Evolutionary conservation across 2,113 vertebrate species (phyloP).

Genomic region (Barbus barbus): DNA sequence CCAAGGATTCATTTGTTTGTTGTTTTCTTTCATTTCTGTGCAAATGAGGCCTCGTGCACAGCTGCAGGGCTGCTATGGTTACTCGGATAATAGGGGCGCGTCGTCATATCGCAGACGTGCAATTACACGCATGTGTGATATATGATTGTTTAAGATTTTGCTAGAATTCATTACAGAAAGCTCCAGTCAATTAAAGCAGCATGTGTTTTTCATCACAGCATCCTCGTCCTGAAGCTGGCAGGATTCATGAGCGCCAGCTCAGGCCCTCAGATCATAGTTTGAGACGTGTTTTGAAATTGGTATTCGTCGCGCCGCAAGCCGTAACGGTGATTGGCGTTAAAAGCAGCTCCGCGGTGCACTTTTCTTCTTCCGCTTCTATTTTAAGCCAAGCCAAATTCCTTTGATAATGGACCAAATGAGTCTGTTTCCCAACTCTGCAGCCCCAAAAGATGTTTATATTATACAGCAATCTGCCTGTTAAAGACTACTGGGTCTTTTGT

Average conservation of each 20-base stretch:
- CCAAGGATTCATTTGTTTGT: constrained; percentile 44
- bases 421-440: not conserved
- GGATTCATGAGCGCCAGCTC: not conserved
- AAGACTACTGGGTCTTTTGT: not conserved
- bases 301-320: not conserved
- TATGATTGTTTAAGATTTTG: constrained; percentile 29
- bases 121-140: constrained; percentile 20
- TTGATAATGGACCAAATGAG: not conserved
- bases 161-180: not conserved
- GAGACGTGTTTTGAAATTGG: not conserved
- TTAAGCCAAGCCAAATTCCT: not conserved
- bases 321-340: not conserved
- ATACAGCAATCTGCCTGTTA: not conserved
- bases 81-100: constrained; percentile 7
- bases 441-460: not conserved
- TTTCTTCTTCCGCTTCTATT: not conserved
- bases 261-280: not conserved
- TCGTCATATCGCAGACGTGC: not conserved
- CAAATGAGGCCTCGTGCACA: constrained; percentile 47
- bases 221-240: not conserved
- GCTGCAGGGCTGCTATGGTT: constrained; percentile 49
- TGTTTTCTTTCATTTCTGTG: constrained; percentile 53
- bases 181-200: not conserved
- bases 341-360: not conserved
- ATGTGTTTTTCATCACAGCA: not conserved